Conservation (phyloP, 1,140 invertebrate species). For the Apis florea region DNA sequence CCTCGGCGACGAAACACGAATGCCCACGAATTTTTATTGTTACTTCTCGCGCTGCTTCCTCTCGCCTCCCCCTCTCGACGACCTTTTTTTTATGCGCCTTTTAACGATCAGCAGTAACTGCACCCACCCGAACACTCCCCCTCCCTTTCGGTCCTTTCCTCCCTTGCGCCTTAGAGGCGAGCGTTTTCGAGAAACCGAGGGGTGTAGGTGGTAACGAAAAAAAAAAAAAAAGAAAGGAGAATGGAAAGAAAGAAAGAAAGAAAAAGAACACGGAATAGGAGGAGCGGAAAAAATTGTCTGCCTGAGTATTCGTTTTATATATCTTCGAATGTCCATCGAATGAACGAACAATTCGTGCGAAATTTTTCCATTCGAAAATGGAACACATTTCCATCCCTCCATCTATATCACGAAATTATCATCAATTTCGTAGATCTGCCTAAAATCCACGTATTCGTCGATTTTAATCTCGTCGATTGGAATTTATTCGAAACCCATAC, state of each 20-base stretch:
- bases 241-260: constrained; percentile 9
- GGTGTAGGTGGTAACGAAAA: constrained; percentile 27
- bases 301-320: no score
- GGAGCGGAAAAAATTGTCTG: not conserved
- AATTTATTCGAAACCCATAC: not conserved
- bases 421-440: not conserved
- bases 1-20: constrained; percentile 77
- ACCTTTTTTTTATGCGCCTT: constrained; percentile 73
- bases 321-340: no score
- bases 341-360: no score
- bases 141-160: constrained; percentile 18
- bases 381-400: no score
- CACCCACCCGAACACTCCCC: constrained; percentile 54
- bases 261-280: not conserved
- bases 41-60: constrained; percentile 72
- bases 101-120: constrained; percentile 73
- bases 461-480: not conserved
- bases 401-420: not conserved
- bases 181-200: constrained; percentile 39
- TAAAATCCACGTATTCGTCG: no score
- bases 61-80: constrained; percentile 56
- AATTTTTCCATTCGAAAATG: no score
- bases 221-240: constrained; percentile 24
- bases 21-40: constrained; percentile 80
- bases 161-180: constrained; percentile 32